Conservation (phyloP, 1,140 invertebrate genomes). For the Acromyrmex charruanus region DNA sequence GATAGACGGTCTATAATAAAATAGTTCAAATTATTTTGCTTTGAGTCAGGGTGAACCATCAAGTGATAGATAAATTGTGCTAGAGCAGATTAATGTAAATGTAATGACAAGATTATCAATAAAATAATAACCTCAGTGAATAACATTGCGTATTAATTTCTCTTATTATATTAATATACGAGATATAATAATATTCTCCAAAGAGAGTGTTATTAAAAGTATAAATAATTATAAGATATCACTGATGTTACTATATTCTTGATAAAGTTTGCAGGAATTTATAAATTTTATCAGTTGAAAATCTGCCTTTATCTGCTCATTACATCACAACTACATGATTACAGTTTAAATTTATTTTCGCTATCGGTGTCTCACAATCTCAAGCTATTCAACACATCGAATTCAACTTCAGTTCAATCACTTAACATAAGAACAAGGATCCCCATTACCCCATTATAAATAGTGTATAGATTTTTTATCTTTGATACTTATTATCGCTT, state of each 20-base stretch:
- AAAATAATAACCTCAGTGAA: constrained; percentile 65
- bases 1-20: constrained; percentile 6
- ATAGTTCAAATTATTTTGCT: constrained; percentile 39
- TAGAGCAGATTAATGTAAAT: constrained; percentile 50
- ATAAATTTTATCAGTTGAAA: constrained; percentile 24
- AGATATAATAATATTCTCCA: neutral
- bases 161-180: constrained; percentile 4
- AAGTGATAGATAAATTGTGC: constrained; percentile 47
- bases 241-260: constrained; percentile 52
- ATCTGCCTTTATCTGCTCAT: constrained; percentile 50
- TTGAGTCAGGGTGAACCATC: constrained; percentile 52
- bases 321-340: constrained; percentile 56
- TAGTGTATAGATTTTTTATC: constrained; percentile 52
- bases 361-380: constrained; percentile 51
- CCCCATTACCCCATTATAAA: constrained; percentile 69
- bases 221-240: constrained; percentile 29
- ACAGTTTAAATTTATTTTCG: constrained; percentile 59
- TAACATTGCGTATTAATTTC: neutral
- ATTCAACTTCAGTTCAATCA: constrained; percentile 69
- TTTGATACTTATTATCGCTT: constrained; percentile 48
- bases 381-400: constrained; percentile 64
- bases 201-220: constrained; percentile 3
- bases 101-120: constrained; percentile 56
- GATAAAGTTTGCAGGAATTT: constrained; percentile 27
- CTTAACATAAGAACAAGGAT: constrained; percentile 75